Evolutionary conservation across 2,113 vertebrate genomes (phyloP).

Genomic region (Notothenia rossii): DNA sequence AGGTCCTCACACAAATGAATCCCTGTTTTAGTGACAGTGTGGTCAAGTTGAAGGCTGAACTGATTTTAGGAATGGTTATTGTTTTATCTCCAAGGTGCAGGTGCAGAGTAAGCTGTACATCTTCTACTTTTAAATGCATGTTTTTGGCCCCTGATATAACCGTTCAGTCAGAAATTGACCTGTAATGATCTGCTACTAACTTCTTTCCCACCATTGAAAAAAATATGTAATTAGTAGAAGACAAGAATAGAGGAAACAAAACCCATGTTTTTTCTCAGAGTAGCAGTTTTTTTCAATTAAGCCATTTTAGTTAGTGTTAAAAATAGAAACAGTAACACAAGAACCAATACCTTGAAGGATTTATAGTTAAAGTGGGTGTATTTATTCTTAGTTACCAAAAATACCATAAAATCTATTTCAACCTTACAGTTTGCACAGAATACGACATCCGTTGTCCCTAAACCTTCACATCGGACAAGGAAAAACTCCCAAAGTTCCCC

Average conservation of each 20-base stretch:
- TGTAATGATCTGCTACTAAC: neutral
- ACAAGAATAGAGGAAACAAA: neutral
- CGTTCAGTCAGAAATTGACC: neutral
- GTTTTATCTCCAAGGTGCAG: neutral
- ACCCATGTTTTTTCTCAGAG: slow-evolving; percentile 7
- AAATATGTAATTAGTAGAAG: neutral
- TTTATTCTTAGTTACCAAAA: no score
- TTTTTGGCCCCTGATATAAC: slow-evolving; percentile 26
- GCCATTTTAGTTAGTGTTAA: slow-evolving; percentile 20
- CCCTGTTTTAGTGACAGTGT: no score
- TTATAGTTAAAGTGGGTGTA: no score
- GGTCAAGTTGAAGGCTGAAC: neutral
- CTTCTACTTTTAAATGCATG: slow-evolving; percentile 13
- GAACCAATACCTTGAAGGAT: no score
- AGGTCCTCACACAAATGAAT: neutral
- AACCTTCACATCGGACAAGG: no score
- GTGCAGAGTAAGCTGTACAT: neutral
- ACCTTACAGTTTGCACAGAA: no score
- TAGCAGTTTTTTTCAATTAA: neutral
- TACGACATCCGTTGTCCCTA: no score
- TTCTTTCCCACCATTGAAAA: neutral
- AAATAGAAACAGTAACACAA: no score
- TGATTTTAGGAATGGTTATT: neutral
- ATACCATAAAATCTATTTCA: no score
- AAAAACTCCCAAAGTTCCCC: no score